phyloP scores from a whole-genome alignment of 2,888 invertebrate genomes.

The Macropis europaea region DNA sequence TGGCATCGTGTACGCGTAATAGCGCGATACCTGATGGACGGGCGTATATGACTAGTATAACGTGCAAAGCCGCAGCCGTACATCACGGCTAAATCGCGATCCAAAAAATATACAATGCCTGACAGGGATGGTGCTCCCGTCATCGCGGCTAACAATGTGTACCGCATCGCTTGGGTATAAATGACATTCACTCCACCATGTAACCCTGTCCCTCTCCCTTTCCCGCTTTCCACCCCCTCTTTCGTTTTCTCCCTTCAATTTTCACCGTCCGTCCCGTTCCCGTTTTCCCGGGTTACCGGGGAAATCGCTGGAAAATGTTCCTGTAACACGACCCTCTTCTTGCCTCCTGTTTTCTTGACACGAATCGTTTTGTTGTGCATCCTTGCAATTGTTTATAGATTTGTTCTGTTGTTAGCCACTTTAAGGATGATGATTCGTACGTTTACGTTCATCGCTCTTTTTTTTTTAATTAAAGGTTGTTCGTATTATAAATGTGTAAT shows the following conservation, averaged over 20 bases:
- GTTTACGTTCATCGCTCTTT: too few species aligned
- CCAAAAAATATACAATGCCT: constrained; percentile 79
- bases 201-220: constrained; percentile 44
- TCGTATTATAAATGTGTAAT: too few species aligned
- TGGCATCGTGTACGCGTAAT: constrained; percentile 53
- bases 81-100: constrained; percentile 78
- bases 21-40: constrained; percentile 58
- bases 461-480: too few species aligned
- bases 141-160: constrained; percentile 72
- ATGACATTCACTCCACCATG: constrained; percentile 70
- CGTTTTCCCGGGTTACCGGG: constrained; percentile 18
- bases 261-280: neutral
- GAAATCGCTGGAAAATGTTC: constrained; percentile 23
- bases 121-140: constrained; percentile 71
- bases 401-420: too few species aligned
- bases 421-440: too few species aligned
- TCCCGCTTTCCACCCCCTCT: constrained; percentile 32
- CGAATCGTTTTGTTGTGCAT: too few species aligned
- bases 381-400: too few species aligned
- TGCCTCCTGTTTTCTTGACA: neutral
- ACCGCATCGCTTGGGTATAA: constrained; percentile 70
- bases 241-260: constrained; percentile 10
- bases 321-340: neutral
- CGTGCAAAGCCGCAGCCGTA: constrained; percentile 70
- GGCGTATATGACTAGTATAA: constrained; percentile 65